phyloP scores from a whole-genome alignment of 1,140 invertebrate genomes.

The Arctopsyche grandis region DNA sequence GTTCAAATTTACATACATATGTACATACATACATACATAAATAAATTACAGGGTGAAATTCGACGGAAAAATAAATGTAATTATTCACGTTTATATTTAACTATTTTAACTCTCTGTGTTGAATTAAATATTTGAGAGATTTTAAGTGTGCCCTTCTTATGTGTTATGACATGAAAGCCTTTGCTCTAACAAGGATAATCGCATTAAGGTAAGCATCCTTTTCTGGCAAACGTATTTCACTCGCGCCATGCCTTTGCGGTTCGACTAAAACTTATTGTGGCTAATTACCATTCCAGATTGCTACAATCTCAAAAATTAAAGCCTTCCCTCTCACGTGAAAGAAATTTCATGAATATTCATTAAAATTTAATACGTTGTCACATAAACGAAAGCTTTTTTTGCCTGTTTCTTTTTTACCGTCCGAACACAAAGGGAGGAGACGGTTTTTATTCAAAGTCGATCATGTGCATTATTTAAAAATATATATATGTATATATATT shows the following conservation, averaged over 20 bases:
- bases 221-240: slow-evolving; percentile 20
- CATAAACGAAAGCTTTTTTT: too few species aligned
- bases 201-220: slow-evolving; percentile 36
- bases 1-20: too few species aligned
- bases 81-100: too few species aligned
- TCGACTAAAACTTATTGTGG: slow-evolving; percentile 25
- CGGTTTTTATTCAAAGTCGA: too few species aligned
- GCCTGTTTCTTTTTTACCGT: too few species aligned
- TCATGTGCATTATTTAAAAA: not conserved
- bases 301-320: slow-evolving; percentile 19
- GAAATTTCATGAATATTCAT: not conserved
- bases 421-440: too few species aligned
- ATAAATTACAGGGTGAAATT: too few species aligned
- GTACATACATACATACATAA: too few species aligned
- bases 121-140: not conserved
- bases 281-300: slow-evolving; percentile 20
- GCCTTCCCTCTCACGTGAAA: not conserved
- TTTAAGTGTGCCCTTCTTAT: not conserved
- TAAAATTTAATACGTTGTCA: too few species aligned
- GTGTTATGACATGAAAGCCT: slow-evolving; percentile 23
- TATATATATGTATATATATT: not conserved
- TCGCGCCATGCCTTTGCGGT: slow-evolving; percentile 20
- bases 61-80: too few species aligned
- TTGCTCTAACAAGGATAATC: slow-evolving; percentile 38
- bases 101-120: too few species aligned